A percentile compares a stretch with the other conserved stretches of the same genome.
These are phyloP conservation scores for Chrysaora quinquecirrha DNA, from an alignment of 30 jellyfish, hydroid and myxozoan species.

Conservation along the genomic window DNA sequence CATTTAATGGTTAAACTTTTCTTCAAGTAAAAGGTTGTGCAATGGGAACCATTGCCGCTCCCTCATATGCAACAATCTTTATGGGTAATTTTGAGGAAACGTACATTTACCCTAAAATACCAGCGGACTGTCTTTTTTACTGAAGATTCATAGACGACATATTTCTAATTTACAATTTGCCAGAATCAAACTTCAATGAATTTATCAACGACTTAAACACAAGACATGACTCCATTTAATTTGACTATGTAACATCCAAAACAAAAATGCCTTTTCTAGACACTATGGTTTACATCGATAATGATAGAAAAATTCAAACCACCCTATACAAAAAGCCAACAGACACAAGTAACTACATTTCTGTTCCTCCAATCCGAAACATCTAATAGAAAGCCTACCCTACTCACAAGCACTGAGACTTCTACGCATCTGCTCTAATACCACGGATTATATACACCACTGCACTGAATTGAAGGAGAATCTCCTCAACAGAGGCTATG, in stretches of 20 bases:
- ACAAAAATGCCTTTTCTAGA: conserved; percentile 6
- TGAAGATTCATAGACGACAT: conserved; percentile 28
- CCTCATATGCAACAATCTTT: no score
- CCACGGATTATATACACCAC: not conserved
- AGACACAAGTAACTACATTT: conserved; percentile 31
- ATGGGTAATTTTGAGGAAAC: conserved; percentile 28
- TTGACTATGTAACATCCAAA: not conserved
- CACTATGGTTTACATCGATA: conserved; percentile 10
- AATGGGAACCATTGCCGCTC: no score
- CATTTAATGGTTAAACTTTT: no score
- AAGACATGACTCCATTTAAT: conserved; percentile 7
- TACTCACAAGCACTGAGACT: not conserved
- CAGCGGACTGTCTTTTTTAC: not conserved
- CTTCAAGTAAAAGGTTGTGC: no score
- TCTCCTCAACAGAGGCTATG: not conserved
- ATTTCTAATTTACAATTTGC: conserved; percentile 1
- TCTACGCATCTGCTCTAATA: not conserved
- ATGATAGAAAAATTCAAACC: conserved; percentile 9
- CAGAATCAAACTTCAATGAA: not conserved
- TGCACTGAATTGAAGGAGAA: not conserved
- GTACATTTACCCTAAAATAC: not conserved
- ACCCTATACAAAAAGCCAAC: conserved; percentile 11
- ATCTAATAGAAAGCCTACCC: conserved; percentile 2
- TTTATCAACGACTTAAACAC: not conserved
- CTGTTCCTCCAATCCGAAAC: conserved; percentile 2